A percentile compares a stretch with the other conserved stretches of the same genome.
Evolutionary conservation across 2,888 invertebrate genomes (phyloP).

Genomic region (Pteria penguin): DNA sequence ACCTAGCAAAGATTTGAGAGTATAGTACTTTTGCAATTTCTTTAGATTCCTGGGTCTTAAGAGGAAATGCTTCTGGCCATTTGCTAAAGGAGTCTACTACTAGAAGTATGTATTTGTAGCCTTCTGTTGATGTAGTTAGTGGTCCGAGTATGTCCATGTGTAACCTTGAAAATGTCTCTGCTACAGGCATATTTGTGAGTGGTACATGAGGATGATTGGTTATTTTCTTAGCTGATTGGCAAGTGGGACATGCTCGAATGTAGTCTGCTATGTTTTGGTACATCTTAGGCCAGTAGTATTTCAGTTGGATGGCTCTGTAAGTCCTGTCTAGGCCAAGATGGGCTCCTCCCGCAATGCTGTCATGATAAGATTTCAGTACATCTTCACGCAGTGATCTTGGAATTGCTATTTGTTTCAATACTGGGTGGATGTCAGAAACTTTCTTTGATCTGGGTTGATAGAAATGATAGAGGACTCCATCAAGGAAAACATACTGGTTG

Average conservation of each 20-base stretch:
- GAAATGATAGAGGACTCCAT: slow-evolving; percentile 1
- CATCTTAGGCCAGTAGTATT: too few species aligned
- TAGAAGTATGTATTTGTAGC: slow-evolving; percentile 90
- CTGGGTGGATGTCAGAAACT: neutral
- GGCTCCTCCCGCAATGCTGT: slow-evolving; percentile 18
- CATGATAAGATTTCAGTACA: slow-evolving; percentile 25
- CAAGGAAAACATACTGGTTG: neutral
- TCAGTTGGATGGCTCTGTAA: too few species aligned
- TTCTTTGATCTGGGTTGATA: slow-evolving; percentile 6
- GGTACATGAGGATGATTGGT: too few species aligned
- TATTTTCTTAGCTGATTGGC: slow-evolving; percentile 13
- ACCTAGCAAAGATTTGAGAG: slow-evolving; percentile 50
- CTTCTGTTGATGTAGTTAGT: slow-evolving; percentile 36
- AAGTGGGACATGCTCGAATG: slow-evolving; percentile 24
- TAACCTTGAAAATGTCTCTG: too few species aligned
- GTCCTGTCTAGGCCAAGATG: too few species aligned
- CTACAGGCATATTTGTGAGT: slow-evolving; percentile 39
- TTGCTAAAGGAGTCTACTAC: slow-evolving; percentile 43
- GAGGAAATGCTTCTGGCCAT: slow-evolving; percentile 54
- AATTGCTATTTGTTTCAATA: too few species aligned
- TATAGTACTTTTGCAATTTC: slow-evolving; percentile 46
- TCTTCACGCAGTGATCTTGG: slow-evolving; percentile 11
- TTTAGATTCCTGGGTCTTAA: slow-evolving; percentile 46
- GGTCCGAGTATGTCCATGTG: slow-evolving; percentile 51
- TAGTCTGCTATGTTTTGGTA: too few species aligned